Base-by-base conservation (phyloP, 2,113 vertebrate species). In the Cochlearius cochlearius region DNA sequence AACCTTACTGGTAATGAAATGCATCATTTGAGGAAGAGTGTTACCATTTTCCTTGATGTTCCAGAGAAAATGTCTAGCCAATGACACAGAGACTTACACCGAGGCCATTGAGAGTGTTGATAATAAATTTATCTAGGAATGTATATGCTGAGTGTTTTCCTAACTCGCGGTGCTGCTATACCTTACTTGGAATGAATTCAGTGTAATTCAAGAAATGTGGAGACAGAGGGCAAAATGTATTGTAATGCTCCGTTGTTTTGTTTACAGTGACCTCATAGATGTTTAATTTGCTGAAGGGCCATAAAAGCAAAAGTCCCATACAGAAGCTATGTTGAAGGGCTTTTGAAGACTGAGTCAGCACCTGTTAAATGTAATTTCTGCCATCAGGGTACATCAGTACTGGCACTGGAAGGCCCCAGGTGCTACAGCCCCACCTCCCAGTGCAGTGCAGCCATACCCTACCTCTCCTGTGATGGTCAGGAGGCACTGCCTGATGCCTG, bases 91-190 rank as follows among this genome's bases (percentile, higher is more conserved):
- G 36, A 39, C 19, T 80, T 86, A 15, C 30, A 52, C 21, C 32
- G 56, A 91, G 43, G 76, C 19, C 15, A 38, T 0, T 38, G 30
- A 68, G 29, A 78, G 25, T 85, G 86, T 94, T 94, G 69, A 89
- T 81, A 96, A 94, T 92, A 96, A 96, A 96, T 95, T 94, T 71
- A 78, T 83, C 30, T 55, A 74, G 79, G 88, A 96, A 93, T 81
- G 75, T 16, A 32, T 47, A 56, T 23, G 38, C 50, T 66, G 67
- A 90, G 7, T 71, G 88, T 74, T 94, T 86, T 92, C 32, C 20
- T 94, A 92, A 93, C 41, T 80, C 41, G 39, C 1, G 3, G 41
- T 86, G 45, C 59, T 84, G 18, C 60, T 59, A 56, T 93, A 86
- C 83, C 94, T 87, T 92, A 96, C 94, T 94, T 96, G 95, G 94